These are phyloP conservation scores for Pharmacophagus antenor DNA, from an alignment of 2,888 invertebrate species.

Conservation along the genomic window DNA sequence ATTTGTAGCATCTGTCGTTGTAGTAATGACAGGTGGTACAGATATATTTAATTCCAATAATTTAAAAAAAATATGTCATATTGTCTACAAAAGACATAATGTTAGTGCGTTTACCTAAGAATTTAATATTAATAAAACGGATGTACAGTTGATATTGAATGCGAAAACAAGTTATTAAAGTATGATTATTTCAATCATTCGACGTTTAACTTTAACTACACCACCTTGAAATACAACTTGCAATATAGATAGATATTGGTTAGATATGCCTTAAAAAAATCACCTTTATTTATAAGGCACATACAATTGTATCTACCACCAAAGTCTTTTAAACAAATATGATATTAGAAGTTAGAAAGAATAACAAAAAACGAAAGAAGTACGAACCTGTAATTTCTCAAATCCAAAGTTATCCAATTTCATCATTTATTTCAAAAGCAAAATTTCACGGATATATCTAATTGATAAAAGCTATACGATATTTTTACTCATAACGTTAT, in stretches of 20 bases:
- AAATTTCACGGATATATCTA: constrained; percentile 24
- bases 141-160: not conserved
- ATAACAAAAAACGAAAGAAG: constrained; percentile 15
- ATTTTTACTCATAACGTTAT: constrained; percentile 24
- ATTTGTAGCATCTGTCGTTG: too few relatives aligned
- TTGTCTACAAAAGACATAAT: too few relatives aligned
- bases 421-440: constrained; percentile 46
- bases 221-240: constrained; percentile 18
- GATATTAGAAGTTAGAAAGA: not conserved
- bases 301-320: not conserved
- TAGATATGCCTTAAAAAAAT: not conserved
- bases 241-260: not conserved
- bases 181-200: constrained; percentile 2
- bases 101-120: not conserved
- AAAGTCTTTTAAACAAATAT: not conserved
- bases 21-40: too few relatives aligned
- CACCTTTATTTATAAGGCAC: not conserved
- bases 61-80: too few relatives aligned
- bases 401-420: constrained; percentile 77
- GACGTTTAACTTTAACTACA: not conserved
- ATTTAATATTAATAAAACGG: not conserved
- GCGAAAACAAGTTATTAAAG: not conserved
- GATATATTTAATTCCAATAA: too few relatives aligned
- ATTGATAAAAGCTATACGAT: constrained; percentile 16
- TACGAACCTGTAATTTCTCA: constrained; percentile 70